phyloP scores from a whole-genome alignment of 2,113 vertebrate species.

The Etheostoma spectabile region DNA sequence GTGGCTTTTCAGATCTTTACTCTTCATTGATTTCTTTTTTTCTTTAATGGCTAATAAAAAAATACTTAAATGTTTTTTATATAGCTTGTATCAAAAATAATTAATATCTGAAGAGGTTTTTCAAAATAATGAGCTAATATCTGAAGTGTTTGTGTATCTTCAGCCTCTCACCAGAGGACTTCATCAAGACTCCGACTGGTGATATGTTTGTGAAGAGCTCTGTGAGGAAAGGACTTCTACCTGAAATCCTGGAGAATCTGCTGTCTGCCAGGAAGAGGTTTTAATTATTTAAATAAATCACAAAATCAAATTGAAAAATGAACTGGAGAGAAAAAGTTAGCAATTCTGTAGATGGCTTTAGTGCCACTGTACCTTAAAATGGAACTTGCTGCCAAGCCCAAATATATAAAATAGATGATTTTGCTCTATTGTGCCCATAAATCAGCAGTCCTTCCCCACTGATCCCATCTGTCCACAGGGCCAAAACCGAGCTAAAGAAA shows the following conservation, averaged over 20 bases:
- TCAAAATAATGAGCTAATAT: neutral
- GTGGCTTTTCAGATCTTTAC: too few species aligned
- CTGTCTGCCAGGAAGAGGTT: constrained; percentile 91
- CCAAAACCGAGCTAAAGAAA: constrained; percentile 90
- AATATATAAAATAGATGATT: neutral
- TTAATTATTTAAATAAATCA: constrained; percentile 20
- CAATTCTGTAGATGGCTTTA: neutral
- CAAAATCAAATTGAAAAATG: neutral
- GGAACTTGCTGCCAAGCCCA: neutral
- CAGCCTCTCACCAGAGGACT: constrained; percentile 88
- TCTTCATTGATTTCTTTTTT: neutral
- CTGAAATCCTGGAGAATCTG: constrained; percentile 93
- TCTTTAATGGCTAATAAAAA: neutral
- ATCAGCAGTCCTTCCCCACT: neutral
- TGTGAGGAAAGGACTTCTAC: constrained; percentile 91
- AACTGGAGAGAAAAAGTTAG: neutral
- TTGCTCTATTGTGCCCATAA: too few species aligned
- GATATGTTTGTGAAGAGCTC: constrained; percentile 91
- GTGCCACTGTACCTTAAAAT: neutral
- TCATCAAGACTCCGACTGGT: constrained; percentile 92
- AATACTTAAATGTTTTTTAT: neutral
- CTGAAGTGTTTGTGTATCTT: constrained; percentile 6
- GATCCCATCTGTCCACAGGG: constrained; percentile 77
- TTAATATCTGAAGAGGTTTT: neutral
- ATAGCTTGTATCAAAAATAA: neutral